Evolutionary conservation across 2,797 vertebrate genomes (phyloP).

Genomic region (Rhinophrynus dorsalis): DNA sequence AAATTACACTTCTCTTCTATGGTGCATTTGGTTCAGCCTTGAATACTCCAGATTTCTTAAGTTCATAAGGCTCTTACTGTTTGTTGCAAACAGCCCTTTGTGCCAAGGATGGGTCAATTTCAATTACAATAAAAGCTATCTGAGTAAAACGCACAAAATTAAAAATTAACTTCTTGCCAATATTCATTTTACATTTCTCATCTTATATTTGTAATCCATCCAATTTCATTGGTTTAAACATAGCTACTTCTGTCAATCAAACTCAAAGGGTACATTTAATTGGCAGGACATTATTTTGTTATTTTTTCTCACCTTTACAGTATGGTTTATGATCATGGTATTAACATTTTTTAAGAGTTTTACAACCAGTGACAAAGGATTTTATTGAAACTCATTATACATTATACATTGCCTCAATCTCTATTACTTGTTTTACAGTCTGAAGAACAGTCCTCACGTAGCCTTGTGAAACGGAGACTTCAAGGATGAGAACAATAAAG

Average conservation of each 20-base stretch:
- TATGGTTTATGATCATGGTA: slow-evolving; percentile 7
- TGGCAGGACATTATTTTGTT: slow-evolving; percentile 24
- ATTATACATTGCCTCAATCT: slow-evolving; percentile 8
- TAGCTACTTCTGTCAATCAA: background rate
- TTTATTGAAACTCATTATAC: slow-evolving; percentile 8
- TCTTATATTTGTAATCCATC: background rate
- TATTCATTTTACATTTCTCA: background rate
- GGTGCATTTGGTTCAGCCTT: too few species aligned
- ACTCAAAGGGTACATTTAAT: slow-evolving; percentile 9
- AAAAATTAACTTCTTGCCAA: slow-evolving; percentile 26
- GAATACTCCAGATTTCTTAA: too few species aligned
- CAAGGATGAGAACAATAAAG: too few species aligned
- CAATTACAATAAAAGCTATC: background rate
- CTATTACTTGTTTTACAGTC: slow-evolving; percentile 1
- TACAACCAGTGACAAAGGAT: slow-evolving; percentile 26
- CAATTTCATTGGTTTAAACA: slow-evolving; percentile 30
- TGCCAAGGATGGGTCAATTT: background rate
- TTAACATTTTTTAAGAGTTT: slow-evolving; percentile 21
- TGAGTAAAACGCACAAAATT: slow-evolving; percentile 4
- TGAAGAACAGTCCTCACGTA: background rate
- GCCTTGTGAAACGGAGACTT: background rate
- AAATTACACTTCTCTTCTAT: too few species aligned
- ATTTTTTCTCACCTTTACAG: slow-evolving; percentile 27
- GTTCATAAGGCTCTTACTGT: too few species aligned
- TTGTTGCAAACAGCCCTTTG: too few species aligned